Base-by-base conservation (phyloP, 2,113 vertebrate genomes). In the Cephalopholis sonnerati region DNA sequence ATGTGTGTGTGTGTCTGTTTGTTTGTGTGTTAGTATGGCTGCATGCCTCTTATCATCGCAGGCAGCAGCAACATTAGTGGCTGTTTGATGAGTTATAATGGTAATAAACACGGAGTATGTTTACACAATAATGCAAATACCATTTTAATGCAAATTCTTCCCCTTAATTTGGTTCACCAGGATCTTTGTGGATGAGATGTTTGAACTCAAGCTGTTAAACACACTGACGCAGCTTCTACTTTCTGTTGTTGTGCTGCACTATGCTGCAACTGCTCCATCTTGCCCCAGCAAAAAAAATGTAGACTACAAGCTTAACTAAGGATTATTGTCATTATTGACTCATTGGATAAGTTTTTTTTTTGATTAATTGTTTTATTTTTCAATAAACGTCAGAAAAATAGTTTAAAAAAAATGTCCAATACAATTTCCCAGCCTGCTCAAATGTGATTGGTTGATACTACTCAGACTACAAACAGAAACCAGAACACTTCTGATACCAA, bases 41-140 rank as follows among this genome's bases (percentile, higher is more conserved):
- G 53, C 16, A 51, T 39, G 20, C 2, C 25, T n/a, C 58, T 77
- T 76, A 74, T 80, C 7, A 84, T 57, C 66, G 9, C 12, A 77
- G 66, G 48, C 74, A 76, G 24, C 71, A 74, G 53, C 27, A 36
- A 53, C 15, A 62, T 78, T 18, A 46, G 72, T 68, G 46, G 59
- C 39, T 24, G 36, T 86, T 86, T 79, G 48, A 81, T 66, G 71
- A n/a, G 48, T 67, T 84, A 71, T 73, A 65, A 71, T 58, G 48
- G 44, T 55, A 70, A 83, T 82, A 27, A 83, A 61, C 18, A 17
- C 8, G 29, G 24, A 72, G 59, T 63, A 25, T 77, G 53, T 79
- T 82, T 65, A 79, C 46, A 82, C 58, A 84, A 51, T 61, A 71
- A 84, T 75, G 22, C 73, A 69, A 80, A 87, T 68, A 65, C 22